Percentiles rank a stretch among this genome's conserved stretches.
Evolutionary conservation across 2,797 vertebrate species (phyloP).

Genomic region (Spinus pinus): DNA sequence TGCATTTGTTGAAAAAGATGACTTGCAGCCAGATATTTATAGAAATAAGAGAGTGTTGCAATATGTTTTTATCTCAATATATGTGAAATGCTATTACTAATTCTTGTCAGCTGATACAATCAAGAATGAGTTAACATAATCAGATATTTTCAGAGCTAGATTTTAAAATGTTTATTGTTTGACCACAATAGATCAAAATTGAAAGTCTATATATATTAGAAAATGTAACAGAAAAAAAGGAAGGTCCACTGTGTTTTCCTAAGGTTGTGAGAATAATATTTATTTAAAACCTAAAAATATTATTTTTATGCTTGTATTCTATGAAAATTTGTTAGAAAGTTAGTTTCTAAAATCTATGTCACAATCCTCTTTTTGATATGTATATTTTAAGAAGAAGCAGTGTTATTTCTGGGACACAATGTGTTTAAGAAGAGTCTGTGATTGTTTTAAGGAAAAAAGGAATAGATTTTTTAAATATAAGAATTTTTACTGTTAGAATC

Average conservation of each 20-base stretch:
- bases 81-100: background rate
- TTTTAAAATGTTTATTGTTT: background rate
- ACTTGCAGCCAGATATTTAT: background rate
- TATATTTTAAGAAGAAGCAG: background rate
- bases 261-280: background rate
- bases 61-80: background rate
- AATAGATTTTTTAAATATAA: background rate
- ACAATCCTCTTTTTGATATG: background rate
- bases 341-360: background rate
- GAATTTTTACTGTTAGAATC: background rate
- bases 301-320: background rate
- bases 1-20: background rate
- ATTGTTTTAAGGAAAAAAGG: background rate
- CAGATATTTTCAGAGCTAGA: background rate
- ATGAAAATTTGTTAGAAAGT: background rate
- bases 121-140: background rate
- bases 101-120: background rate
- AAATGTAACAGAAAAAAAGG: background rate
- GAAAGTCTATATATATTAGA: background rate
- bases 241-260: background rate
- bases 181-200: background rate
- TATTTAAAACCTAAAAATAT: background rate
- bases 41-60: background rate
- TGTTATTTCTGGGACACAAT: background rate
- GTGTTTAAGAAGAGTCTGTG: background rate